Evolutionary conservation across 1,140 invertebrate genomes (phyloP).

Genomic region (Drosophila tsacasi): DNA sequence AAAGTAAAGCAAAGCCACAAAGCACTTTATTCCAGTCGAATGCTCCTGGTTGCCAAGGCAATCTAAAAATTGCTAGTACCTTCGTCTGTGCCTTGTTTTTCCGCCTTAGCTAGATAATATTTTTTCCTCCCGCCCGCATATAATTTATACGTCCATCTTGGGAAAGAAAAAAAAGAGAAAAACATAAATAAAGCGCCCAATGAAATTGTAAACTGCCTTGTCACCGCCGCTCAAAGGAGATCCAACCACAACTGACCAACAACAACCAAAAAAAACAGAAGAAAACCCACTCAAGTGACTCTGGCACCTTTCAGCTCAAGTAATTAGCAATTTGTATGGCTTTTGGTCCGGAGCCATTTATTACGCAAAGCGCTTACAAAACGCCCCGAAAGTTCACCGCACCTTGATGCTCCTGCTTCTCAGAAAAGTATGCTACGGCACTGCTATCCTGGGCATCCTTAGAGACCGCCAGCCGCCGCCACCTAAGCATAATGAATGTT

Average conservation of each 20-base stretch:
- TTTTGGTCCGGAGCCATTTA: constrained; percentile 55
- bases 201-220: constrained; percentile 65
- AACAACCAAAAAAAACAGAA: neutral
- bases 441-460: constrained; percentile 25
- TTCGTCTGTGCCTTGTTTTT: constrained; percentile 16
- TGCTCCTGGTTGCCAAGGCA: constrained; percentile 41
- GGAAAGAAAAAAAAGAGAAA: constrained; percentile 9
- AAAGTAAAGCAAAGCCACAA: constrained; percentile 26
- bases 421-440: constrained; percentile 41
- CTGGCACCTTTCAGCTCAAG: constrained; percentile 49
- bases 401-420: constrained; percentile 25
- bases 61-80: constrained; percentile 19
- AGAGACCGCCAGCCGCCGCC: constrained; percentile 24
- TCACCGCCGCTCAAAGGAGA: constrained; percentile 42
- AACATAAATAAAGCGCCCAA: constrained; percentile 56
- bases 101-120: constrained; percentile 29
- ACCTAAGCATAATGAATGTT: constrained; percentile 75
- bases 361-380: constrained; percentile 57
- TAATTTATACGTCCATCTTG: constrained; percentile 21
- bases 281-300: constrained; percentile 30
- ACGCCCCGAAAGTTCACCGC: constrained; percentile 47
- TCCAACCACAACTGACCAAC: constrained; percentile 5
- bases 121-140: neutral
- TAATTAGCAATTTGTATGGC: constrained; percentile 80
- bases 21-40: constrained; percentile 46